These are phyloP conservation scores for Suricata suricatta DNA, from an alignment of 2,113 vertebrate genomes.

Conservation along the genomic window DNA sequence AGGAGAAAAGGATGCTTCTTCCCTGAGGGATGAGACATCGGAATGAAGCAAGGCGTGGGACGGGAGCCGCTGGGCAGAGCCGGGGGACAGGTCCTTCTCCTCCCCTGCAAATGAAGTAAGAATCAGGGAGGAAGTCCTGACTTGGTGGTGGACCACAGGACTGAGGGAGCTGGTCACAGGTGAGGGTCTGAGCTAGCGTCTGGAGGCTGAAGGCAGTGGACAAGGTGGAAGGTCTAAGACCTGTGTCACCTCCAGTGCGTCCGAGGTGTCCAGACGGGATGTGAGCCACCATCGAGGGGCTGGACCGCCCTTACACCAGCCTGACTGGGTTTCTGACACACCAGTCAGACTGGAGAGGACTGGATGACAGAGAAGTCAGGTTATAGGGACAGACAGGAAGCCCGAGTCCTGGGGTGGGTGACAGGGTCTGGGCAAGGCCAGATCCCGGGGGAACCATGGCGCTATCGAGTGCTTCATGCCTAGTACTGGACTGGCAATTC, in stretches of 20 bases:
- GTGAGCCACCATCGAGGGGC: background rate
- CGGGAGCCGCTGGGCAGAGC: accelerated
- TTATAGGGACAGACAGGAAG: background rate
- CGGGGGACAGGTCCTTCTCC: too few relatives aligned
- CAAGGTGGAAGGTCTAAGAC: background rate
- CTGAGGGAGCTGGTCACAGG: background rate
- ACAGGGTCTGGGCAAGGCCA: background rate
- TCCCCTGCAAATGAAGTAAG: background rate
- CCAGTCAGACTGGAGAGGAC: background rate
- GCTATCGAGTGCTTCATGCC: background rate
- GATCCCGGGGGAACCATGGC: background rate
- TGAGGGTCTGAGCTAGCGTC: background rate
- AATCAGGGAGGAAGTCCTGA: background rate
- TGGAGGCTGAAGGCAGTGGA: background rate
- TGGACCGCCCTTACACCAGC: background rate
- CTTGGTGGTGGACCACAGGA: background rate
- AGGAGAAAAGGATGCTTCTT: background rate
- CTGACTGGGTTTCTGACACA: background rate
- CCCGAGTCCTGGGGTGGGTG: background rate
- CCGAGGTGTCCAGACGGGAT: background rate
- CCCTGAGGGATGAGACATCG: background rate
- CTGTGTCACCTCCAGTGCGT: accelerated
- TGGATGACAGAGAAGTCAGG: background rate
- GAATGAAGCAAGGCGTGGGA: background rate
- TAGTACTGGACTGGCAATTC: background rate